Conservation (phyloP, 2,113 vertebrate species). For the Pygathrix nemaeus region DNA sequence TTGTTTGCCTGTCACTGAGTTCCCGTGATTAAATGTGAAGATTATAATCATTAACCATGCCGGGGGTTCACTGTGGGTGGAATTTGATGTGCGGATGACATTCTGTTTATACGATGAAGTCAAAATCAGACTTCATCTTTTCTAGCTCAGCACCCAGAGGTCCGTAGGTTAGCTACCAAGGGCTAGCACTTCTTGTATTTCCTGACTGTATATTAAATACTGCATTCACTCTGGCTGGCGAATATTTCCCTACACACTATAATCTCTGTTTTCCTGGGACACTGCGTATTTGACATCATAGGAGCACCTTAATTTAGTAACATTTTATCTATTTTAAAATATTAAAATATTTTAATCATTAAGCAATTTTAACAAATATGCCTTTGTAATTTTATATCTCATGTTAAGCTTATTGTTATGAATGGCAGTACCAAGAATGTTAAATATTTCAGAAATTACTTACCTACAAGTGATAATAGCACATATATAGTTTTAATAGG, state of each 20-base stretch:
- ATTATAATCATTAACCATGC: constrained; percentile 89
- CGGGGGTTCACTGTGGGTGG: constrained; percentile 82
- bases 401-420: background rate
- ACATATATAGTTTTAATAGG: background rate
- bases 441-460: background rate
- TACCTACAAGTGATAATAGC: background rate
- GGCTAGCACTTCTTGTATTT: constrained; percentile 78
- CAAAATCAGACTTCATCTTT: constrained; percentile 87
- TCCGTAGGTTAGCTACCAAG: constrained; percentile 87
- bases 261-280: constrained; percentile 67
- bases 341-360: background rate
- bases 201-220: constrained; percentile 82
- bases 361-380: background rate
- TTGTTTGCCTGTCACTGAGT: constrained; percentile 87
- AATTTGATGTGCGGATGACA: constrained; percentile 86
- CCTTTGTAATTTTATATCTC: background rate
- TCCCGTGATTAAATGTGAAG: constrained; percentile 88
- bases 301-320: background rate
- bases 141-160: constrained; percentile 91
- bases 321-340: background rate
- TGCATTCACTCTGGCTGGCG: constrained; percentile 73
- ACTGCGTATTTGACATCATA: constrained; percentile 63
- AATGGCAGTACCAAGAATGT: background rate
- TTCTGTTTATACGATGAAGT: constrained; percentile 86
- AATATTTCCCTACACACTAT: constrained; percentile 74